A percentile compares a stretch with the other conserved stretches of the same genome.
Conservation (phyloP, 2,888 invertebrate species). For the Callyntrura guangdongensis region DNA sequence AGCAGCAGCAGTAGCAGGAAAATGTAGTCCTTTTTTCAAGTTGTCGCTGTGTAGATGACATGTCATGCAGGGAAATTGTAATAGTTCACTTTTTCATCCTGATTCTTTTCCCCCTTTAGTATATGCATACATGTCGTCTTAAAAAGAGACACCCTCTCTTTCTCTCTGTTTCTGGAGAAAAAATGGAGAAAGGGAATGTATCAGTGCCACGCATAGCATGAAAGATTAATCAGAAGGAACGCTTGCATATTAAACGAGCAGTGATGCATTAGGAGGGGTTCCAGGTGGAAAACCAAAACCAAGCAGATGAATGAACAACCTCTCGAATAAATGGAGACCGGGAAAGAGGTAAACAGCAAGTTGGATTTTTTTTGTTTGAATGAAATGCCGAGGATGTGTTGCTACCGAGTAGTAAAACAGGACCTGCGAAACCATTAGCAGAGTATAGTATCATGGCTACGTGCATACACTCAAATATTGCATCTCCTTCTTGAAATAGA, state of each 20-base stretch:
- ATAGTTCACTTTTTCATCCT: slow-evolving; percentile 65
- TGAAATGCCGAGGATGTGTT: slow-evolving; percentile 9
- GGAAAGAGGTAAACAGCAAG: slow-evolving; percentile 21
- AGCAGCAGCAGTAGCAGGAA: not conserved
- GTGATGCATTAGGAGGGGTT: slow-evolving; percentile 72
- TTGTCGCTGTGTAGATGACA: slow-evolving; percentile 68
- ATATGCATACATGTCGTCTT: not conserved
- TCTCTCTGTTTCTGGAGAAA: not conserved
- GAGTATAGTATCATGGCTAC: not conserved
- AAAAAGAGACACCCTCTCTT: not conserved
- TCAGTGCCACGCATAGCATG: slow-evolving; percentile 76
- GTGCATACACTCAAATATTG: not conserved
- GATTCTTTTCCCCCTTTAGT: not conserved
- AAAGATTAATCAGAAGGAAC: slow-evolving; percentile 76
- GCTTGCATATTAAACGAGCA: slow-evolving; percentile 73
- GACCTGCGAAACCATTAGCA: not conserved
- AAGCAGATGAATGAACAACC: slow-evolving; percentile 37
- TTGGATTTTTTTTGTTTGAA: slow-evolving; percentile 37
- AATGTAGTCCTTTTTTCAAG: not conserved
- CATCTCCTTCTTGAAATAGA: not conserved
- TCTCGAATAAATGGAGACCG: not conserved
- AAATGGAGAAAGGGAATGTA: slow-evolving; percentile 61
- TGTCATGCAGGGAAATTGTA: slow-evolving; percentile 68
- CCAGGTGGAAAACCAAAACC: slow-evolving; percentile 69
- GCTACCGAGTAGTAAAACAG: not conserved